Base-by-base conservation (phyloP, 2,888 invertebrate genomes). In the Calephelis perditalis region DNA sequence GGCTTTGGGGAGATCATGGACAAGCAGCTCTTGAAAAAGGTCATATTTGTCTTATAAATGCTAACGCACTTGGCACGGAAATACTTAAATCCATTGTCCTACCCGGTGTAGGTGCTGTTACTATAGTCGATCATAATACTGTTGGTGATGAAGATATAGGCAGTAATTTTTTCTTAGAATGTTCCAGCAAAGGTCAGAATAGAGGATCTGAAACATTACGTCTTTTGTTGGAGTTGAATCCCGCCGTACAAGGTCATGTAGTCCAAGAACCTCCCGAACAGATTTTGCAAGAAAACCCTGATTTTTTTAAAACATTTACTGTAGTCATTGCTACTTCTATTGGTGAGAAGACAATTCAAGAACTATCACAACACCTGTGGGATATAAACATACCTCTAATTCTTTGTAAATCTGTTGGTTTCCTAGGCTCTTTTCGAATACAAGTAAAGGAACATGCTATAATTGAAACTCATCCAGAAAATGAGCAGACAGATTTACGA, bases 1-100 rank as follows among this genome's bases (percentile, higher is more conserved):
- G 97, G 77, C 92, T 99, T 72, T 99, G 99, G 99, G 99, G 99
- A 66, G 99, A 99, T 79, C 98, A 99, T 86, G 99, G 99, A 0
- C 99, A 99, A 86, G 86, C 92, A 67, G 92, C 96, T 5, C 90
- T 99, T 62, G 99, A 99, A 91, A 92, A 93, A 66, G 95, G 98
- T 12, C 96, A 96, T 79, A 94, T 99, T 70, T 99, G 99, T 80
- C 82, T 99, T 36, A 95, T 99, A 67, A 98, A 98, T 85, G 98
- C 98, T 1, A 97, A 96, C 52, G 97, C 96, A 7, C 91, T 97
- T 56, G 99, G 99, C 11, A 98, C 99, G 36, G 99, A 99, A 91
- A 94, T 97, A 62, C 86, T 99, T 40, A 99, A 99, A 82, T 97
- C 97, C 37, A 92, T 99, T 43, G 96, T 99, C 10, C 89, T 99